Percentiles rank a stretch among this genome's conserved stretches.
These are phyloP conservation scores for Spicauda simplicius DNA, from an alignment of 2,888 invertebrate species.

Conservation along the genomic window DNA sequence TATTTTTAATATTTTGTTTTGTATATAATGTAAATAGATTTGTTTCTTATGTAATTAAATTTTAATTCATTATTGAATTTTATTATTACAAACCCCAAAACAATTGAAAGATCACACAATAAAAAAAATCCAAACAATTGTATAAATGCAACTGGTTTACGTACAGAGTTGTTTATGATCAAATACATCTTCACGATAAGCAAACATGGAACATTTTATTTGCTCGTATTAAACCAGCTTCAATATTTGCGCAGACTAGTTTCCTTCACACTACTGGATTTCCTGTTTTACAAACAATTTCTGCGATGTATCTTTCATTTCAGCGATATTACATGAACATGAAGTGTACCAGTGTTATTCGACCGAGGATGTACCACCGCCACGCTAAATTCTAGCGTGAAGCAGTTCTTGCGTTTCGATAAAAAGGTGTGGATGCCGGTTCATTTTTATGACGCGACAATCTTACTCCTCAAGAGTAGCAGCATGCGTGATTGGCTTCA, in stretches of 20 bases:
- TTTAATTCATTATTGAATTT: too few species aligned
- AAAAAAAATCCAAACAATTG: not conserved
- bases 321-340: not conserved
- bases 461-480: too few species aligned
- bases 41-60: too few species aligned
- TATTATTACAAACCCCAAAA: too few species aligned
- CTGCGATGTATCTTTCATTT: not conserved
- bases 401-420: too few species aligned
- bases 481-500: too few species aligned
- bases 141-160: not conserved
- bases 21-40: too few species aligned
- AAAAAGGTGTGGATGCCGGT: too few species aligned
- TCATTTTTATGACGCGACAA: too few species aligned
- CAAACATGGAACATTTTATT: conserved; percentile 20
- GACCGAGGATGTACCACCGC: too few species aligned
- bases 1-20: too few species aligned
- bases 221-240: conserved; percentile 16
- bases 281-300: not conserved
- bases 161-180: not conserved
- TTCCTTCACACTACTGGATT: conserved; percentile 2
- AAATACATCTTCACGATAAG: conserved; percentile 5
- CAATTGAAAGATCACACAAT: not conserved
- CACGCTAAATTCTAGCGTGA: too few species aligned
- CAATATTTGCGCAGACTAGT: conserved; percentile 3
- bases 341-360: not conserved